Evolutionary conservation across 2,113 vertebrate species (phyloP), one percentile per base, ranked within the genome.

Genomic region (Lycocorax pyrrhopterus): DNA sequence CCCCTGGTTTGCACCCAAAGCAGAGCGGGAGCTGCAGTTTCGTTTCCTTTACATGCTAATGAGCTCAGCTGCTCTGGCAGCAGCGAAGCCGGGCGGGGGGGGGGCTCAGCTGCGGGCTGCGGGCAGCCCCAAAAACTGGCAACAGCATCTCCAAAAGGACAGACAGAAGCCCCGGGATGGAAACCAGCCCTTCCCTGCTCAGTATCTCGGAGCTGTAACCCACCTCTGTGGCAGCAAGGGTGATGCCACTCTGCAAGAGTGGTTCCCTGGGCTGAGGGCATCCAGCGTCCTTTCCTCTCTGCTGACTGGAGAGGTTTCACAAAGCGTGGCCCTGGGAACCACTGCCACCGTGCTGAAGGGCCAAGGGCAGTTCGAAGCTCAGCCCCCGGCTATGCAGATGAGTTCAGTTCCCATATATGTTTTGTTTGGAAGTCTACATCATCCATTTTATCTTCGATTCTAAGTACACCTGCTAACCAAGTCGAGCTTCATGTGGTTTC

Each of bases 41-140:
- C 7, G 1, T 82, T 85, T 89, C 59, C 85, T 95, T 93, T 74
- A 6, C 68, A 43, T n/a, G 51, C 20, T 69, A 80, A 85, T 68
- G 82, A 90, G 82, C 64, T 94, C 89, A 89, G 89, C 84, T 96
- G 73, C 47, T 87, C 76, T 72, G 60, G 73, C 91, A 91, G 91
- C 89, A 81, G 91, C 76, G 33, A 19, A 83, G 78, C 58, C 0
- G 3, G 43, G 62, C 2, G 6, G 26, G 35, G 6, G 26, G 35
- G 73, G 76, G 35, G 68, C 91, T 93, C 67, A 79, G 89, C 83
- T 90, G 86, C 35, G 62, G 46, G 44, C 78, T 84, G 47, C 5
- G 2, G 26, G 41, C 43, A 13, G 47, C 67, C 84, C 75, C 15
- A 39, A 66, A 80, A 16, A 41, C 63, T 6, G 2, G 47, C 35